phyloP scores from a whole-genome alignment of 2,888 invertebrate species.

The Dynastes maya region DNA sequence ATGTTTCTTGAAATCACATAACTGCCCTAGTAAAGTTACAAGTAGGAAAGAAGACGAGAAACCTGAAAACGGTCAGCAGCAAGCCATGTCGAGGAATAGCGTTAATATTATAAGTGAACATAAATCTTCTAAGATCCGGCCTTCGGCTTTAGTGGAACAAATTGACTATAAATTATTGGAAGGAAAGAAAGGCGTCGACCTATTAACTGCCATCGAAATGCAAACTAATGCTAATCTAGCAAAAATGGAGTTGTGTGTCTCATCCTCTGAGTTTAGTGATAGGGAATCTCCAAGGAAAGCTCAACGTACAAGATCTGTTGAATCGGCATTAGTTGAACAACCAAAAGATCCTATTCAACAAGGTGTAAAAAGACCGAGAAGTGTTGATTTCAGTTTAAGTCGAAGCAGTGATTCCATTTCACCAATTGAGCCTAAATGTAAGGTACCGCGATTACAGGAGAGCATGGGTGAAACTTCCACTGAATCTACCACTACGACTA shows the following conservation, averaged over 20 bases:
- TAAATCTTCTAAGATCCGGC: constrained; percentile 59
- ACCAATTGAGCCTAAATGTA: neutral
- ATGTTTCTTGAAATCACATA: constrained; percentile 35
- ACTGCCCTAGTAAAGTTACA: constrained; percentile 35
- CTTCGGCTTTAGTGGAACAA: constrained; percentile 62
- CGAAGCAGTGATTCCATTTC: neutral
- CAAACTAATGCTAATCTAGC: constrained; percentile 62
- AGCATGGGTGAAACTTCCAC: neutral
- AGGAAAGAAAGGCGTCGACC: constrained; percentile 65
- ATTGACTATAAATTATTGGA: constrained; percentile 62
- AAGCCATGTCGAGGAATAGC: neutral
- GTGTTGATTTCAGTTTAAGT: constrained; percentile 59
- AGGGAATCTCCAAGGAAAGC: constrained; percentile 59
- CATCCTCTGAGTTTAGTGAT: constrained; percentile 58
- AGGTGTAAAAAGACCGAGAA: constrained; percentile 63
- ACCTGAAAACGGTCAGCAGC: neutral
- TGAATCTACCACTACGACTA: neutral
- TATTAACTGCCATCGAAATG: constrained; percentile 64
- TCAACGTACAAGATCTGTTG: constrained; percentile 64
- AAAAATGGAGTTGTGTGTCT: constrained; percentile 56
- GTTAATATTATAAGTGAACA: neutral
- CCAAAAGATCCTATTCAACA: constrained; percentile 54
- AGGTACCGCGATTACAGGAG: constrained; percentile 1
- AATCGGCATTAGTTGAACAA: constrained; percentile 52
- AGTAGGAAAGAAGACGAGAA: constrained; percentile 22